Evolutionary conservation across 2,113 vertebrate species (phyloP).

Genomic region (Oncorhynchus masou): DNA sequence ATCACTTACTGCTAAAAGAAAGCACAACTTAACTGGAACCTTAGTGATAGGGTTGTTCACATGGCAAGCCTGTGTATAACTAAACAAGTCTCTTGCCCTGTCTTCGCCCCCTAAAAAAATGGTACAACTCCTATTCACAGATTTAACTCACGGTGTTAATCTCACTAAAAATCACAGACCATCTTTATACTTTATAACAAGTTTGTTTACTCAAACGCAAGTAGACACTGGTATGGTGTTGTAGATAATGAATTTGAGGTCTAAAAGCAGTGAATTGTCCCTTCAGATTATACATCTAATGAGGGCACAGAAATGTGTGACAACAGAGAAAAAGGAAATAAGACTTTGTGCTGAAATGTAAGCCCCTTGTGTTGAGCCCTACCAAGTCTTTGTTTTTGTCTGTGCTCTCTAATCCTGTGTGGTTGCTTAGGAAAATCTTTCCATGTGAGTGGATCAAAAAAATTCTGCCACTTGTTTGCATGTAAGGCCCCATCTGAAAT

Average conservation of each 20-base stretch:
- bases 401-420: slow-evolving; percentile 4
- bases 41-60: background rate
- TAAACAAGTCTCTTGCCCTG: background rate
- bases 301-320: background rate
- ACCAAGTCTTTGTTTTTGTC: background rate
- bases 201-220: too few relatives aligned
- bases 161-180: too few relatives aligned
- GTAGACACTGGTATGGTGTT: too few relatives aligned
- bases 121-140: background rate
- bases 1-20: slow-evolving; percentile 20
- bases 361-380: background rate
- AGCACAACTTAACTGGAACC: slow-evolving; percentile 35
- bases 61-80: slow-evolving; percentile 25
- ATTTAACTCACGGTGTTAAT: background rate
- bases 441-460: slow-evolving; percentile 34
- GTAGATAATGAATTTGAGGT: too few relatives aligned
- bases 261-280: too few relatives aligned
- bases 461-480: slow-evolving; percentile 62
- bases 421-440: slow-evolving; percentile 55
- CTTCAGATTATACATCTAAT: too few relatives aligned
- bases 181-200: too few relatives aligned
- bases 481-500: slow-evolving; percentile 63
- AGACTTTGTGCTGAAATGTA: background rate
- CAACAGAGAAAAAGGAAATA: background rate
- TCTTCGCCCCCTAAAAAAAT: background rate